Conservation (phyloP, 35 echinoderm and acorn worm species). For the Amphiura filiformis region DNA sequence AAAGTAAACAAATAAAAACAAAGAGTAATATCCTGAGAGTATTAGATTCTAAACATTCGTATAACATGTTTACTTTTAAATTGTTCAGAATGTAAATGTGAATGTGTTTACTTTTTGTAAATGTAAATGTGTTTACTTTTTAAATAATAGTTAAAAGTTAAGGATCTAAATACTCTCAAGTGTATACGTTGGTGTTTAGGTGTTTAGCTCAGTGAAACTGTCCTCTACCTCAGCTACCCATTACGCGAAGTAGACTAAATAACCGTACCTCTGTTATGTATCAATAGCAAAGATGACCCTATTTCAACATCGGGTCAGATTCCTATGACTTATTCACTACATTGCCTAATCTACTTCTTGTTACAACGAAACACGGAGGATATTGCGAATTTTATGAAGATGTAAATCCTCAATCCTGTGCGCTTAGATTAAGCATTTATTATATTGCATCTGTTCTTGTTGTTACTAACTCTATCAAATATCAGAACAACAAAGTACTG, state of each 20-base stretch:
- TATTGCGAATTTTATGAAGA: conserved; percentile 59
- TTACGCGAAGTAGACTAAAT: conserved; percentile 90
- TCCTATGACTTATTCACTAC: conserved; percentile 88
- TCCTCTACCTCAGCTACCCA: no score
- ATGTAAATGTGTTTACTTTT: no score
- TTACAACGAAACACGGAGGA: conserved; percentile 65
- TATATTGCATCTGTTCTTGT: conserved; percentile 40
- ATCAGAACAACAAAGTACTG: background rate
- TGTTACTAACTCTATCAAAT: background rate
- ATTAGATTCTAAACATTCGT: no score
- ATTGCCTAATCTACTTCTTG: conserved; percentile 74
- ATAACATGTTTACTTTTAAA: no score
- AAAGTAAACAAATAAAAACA: no score
- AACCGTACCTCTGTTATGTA: conserved; percentile 78
- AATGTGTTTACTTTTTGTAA: no score
- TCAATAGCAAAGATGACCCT: conserved; percentile 88
- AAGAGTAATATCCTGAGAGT: no score
- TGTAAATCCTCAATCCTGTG: conserved; percentile 36
- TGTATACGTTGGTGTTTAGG: no score
- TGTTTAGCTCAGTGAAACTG: no score
- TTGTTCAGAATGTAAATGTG: no score
- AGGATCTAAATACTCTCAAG: no score
- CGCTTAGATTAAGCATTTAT: conserved; percentile 32
- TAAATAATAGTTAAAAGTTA: no score
- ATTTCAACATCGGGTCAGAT: conserved; percentile 45